phyloP scores from a whole-genome alignment of 2,113 vertebrate genomes.

The Calypte anna region DNA sequence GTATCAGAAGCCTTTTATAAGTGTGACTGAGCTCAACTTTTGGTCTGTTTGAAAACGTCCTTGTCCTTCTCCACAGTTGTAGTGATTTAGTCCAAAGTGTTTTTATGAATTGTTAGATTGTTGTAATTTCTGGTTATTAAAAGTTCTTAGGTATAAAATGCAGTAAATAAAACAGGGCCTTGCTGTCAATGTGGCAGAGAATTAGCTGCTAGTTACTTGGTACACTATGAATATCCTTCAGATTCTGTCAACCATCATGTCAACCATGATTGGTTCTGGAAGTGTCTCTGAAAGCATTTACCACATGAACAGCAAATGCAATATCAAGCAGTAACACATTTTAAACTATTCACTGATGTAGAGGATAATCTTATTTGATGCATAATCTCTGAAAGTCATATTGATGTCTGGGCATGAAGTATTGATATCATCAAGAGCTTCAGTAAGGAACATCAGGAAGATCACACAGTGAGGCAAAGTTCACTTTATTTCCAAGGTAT shows the following conservation, averaged over 20 bases:
- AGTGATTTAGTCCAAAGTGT: neutral
- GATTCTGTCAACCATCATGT: neutral
- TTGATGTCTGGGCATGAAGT: slow-evolving; percentile 32
- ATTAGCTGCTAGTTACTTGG: neutral
- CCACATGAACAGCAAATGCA: neutral
- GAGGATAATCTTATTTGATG: neutral
- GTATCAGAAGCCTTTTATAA: neutral
- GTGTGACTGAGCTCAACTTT: neutral
- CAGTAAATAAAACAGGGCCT: neutral
- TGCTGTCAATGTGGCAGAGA: neutral
- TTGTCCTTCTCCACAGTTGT: neutral
- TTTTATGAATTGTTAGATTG: neutral
- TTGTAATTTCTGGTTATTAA: neutral
- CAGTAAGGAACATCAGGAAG: slow-evolving; percentile 25
- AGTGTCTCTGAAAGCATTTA: neutral
- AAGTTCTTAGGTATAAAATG: neutral
- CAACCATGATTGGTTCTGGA: neutral
- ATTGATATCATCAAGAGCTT: slow-evolving; percentile 45
- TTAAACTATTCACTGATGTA: neutral
- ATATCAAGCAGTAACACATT: slow-evolving; percentile 29
- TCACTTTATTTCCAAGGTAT: slow-evolving; percentile 18
- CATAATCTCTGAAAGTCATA: slow-evolving; percentile 34
- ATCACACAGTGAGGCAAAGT: neutral
- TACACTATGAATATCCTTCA: neutral
- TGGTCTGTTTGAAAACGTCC: neutral